These are phyloP conservation scores for Mustelus asterias DNA, from an alignment of 2,113 vertebrate genomes.

Conservation along the genomic window DNA sequence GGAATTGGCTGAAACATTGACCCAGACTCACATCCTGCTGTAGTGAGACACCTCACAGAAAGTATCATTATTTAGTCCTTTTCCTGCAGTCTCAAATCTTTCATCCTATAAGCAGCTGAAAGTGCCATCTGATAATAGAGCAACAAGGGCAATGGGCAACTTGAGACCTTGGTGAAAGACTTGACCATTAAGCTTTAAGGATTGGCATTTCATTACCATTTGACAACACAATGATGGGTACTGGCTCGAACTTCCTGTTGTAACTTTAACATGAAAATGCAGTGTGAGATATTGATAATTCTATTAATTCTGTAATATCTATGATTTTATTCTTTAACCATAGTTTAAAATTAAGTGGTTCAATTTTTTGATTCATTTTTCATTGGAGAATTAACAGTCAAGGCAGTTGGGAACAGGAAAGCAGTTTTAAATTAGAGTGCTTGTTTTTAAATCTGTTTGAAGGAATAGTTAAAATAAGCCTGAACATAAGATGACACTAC, in stretches of 20 bases:
- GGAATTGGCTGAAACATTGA: neutral
- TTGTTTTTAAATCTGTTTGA: no score
- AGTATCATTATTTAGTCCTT: neutral
- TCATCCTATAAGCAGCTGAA: neutral
- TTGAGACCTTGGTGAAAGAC: neutral
- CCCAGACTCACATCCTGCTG: neutral
- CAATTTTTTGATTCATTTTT: no score
- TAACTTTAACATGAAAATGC: neutral
- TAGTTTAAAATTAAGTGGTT: no score
- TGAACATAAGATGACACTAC: no score
- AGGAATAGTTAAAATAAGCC: no score
- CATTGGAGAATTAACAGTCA: no score
- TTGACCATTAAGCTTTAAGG: neutral
- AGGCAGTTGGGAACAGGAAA: no score
- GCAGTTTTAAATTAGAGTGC: no score
- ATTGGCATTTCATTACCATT: neutral
- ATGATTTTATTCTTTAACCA: no score
- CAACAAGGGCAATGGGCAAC: neutral
- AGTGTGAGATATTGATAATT: neutral
- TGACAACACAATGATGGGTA: neutral
- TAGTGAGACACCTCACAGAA: neutral
- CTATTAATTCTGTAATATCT: no score
- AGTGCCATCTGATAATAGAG: neutral
- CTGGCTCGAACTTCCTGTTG: neutral
- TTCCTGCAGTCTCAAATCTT: neutral